phyloP scores from a whole-genome alignment of 2,797 vertebrate species.

The Eidolon dupreanum region DNA sequence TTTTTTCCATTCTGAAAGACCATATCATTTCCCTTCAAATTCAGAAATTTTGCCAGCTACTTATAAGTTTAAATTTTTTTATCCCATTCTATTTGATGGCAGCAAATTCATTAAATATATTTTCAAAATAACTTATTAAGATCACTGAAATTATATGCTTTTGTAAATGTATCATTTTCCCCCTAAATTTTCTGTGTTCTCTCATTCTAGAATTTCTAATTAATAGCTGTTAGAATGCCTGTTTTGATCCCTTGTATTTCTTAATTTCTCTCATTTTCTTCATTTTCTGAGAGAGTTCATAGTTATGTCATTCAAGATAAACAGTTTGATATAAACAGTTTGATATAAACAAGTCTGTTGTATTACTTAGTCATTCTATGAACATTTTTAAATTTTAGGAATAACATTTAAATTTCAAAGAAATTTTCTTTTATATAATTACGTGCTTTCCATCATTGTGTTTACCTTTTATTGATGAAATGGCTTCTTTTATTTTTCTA shows the following conservation, averaged over 20 bases:
- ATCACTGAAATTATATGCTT: not conserved
- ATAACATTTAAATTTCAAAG: not conserved
- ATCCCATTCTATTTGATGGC: not conserved
- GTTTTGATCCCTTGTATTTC: not conserved
- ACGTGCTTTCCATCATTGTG: not conserved
- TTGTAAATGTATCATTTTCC: not conserved
- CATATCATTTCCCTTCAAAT: not conserved
- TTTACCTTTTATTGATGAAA: not conserved
- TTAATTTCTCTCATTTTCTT: slow-evolving; percentile 27
- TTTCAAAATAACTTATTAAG: not conserved
- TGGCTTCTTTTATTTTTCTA: not conserved
- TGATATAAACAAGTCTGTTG: not conserved
- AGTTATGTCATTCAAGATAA: not conserved
- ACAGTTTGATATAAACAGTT: not conserved
- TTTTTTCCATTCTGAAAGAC: not conserved
- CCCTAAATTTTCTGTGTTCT: not conserved
- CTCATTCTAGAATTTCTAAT: not conserved
- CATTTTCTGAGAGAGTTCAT: not conserved
- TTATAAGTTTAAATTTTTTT: not conserved
- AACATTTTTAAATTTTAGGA: not conserved
- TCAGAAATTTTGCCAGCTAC: not conserved
- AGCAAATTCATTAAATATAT: not conserved
- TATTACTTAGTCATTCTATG: not conserved
- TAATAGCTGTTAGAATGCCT: not conserved
- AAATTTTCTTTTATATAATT: not conserved